Conservation (phyloP, 2,797 vertebrate species). For the Trachurus trachurus region DNA sequence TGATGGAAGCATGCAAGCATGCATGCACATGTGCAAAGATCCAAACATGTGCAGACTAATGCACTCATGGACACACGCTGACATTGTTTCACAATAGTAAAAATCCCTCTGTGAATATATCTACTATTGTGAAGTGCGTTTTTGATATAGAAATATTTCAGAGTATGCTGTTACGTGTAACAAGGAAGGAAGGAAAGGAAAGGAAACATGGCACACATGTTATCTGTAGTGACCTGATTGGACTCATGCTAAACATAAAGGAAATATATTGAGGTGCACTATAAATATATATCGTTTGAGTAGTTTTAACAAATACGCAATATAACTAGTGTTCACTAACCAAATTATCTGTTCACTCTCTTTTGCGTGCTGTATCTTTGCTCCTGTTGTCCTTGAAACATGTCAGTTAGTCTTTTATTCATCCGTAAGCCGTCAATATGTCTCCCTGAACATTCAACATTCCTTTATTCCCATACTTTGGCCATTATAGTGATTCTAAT, state of each 20-base stretch:
- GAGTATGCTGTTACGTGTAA: slow-evolving; percentile 11
- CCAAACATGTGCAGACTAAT: slow-evolving; percentile 50
- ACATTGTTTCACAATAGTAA: slow-evolving; percentile 34
- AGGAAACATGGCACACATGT: slow-evolving; percentile 19
- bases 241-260: slow-evolving; percentile 21
- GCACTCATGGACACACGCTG: slow-evolving; percentile 34
- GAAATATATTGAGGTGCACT: slow-evolving; percentile 30
- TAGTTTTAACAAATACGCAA: slow-evolving; percentile 43
- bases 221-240: slow-evolving; percentile 36
- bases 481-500: slow-evolving; percentile 39
- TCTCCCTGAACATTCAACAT: slow-evolving; percentile 27
- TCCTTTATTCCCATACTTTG: slow-evolving; percentile 31
- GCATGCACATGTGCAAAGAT: slow-evolving; percentile 45
- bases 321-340: slow-evolving; percentile 30
- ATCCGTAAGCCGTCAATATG: slow-evolving; percentile 28
- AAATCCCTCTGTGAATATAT: slow-evolving; percentile 17
- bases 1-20: slow-evolving; percentile 48
- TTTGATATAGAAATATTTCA: slow-evolving; percentile 35
- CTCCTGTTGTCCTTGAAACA: slow-evolving; percentile 50
- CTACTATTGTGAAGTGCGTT: slow-evolving; percentile 33
- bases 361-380: slow-evolving; percentile 6
- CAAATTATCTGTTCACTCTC: slow-evolving; percentile 45
- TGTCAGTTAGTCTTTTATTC: slow-evolving; percentile 48
- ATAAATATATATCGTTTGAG: slow-evolving; percentile 43
- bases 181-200: no score